These are phyloP conservation scores for Parelbella ahira DNA, from an alignment of 2,888 invertebrate species.

Conservation along the genomic window DNA sequence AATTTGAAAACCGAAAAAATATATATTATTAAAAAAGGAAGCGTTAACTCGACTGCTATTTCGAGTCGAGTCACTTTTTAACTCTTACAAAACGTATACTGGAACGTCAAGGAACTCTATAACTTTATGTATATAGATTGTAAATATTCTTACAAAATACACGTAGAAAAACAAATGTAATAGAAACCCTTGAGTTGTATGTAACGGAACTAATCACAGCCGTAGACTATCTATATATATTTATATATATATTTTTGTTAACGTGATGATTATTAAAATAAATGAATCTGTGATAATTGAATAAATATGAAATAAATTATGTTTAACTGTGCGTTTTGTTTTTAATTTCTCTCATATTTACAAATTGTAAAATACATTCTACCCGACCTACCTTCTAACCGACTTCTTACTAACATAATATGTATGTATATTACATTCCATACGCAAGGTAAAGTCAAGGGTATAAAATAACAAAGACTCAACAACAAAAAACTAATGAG, in stretches of 20 bases:
- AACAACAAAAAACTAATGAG: slow-evolving; percentile 3
- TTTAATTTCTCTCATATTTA: not conserved
- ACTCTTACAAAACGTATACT: not conserved
- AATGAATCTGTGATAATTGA: slow-evolving; percentile 80
- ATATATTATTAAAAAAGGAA: too few species aligned
- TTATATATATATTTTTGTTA: slow-evolving; percentile 80
- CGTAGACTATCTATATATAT: slow-evolving; percentile 75
- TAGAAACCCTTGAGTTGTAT: slow-evolving; percentile 46
- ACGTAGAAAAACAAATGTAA: slow-evolving; percentile 36
- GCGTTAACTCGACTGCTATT: too few species aligned
- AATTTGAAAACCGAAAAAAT: too few species aligned
- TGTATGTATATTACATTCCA: too few species aligned
- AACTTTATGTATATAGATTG: slow-evolving; percentile 51
- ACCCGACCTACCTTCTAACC: too few species aligned
- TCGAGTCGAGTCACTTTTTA: slow-evolving; percentile 19
- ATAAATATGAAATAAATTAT: slow-evolving; percentile 80
- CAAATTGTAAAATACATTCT: too few species aligned
- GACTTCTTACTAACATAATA: too few species aligned
- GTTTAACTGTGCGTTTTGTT: slow-evolving; percentile 68
- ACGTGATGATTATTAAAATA: slow-evolving; percentile 78
- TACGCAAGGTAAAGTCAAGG: too few species aligned
- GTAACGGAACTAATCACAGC: slow-evolving; percentile 60
- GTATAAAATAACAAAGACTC: slow-evolving; percentile 2
- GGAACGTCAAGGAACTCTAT: slow-evolving; percentile 18
- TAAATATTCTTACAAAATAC: slow-evolving; percentile 10